phyloP scores from a whole-genome alignment of 2,113 vertebrate species.

The Fregata magnificens region DNA sequence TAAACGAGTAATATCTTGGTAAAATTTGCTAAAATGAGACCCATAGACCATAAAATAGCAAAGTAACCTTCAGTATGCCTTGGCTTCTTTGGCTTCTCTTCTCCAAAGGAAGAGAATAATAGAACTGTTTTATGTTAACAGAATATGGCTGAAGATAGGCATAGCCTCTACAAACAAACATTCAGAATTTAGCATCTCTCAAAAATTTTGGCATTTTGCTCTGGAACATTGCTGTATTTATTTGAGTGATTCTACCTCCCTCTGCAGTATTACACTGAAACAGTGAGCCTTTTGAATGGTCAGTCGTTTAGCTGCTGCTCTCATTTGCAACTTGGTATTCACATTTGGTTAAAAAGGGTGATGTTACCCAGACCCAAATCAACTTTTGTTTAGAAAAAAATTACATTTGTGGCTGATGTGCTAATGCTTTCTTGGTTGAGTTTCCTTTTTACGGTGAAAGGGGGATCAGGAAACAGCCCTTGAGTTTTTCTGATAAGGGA shows the following conservation, averaged over 20 bases:
- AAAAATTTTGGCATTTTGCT: neutral
- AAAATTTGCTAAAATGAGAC: neutral
- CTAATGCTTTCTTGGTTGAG: neutral
- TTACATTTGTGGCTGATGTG: neutral
- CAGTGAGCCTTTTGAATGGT: neutral
- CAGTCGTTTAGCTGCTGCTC: neutral
- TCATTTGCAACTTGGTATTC: neutral
- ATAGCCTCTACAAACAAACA: neutral
- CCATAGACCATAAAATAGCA: neutral
- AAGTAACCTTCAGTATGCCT: neutral
- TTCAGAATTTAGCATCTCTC: neutral
- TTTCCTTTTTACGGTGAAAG: conserved; percentile 47
- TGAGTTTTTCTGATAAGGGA: neutral
- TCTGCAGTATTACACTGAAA: neutral
- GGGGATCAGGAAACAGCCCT: neutral
- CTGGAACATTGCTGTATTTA: neutral
- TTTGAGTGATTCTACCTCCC: neutral
- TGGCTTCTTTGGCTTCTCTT: neutral
- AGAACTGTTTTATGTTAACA: neutral
- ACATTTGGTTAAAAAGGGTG: neutral
- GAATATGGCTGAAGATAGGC: neutral
- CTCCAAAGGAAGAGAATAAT: neutral
- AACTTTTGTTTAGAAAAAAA: neutral
- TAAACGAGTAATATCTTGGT: neutral
- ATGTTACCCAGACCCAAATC: neutral